A percentile compares a stretch with the other conserved stretches of the same genome.
These are phyloP conservation scores for Scaptodrosophila lebanonensis DNA, from an alignment of 1,140 invertebrate species.

Conservation along the genomic window DNA sequence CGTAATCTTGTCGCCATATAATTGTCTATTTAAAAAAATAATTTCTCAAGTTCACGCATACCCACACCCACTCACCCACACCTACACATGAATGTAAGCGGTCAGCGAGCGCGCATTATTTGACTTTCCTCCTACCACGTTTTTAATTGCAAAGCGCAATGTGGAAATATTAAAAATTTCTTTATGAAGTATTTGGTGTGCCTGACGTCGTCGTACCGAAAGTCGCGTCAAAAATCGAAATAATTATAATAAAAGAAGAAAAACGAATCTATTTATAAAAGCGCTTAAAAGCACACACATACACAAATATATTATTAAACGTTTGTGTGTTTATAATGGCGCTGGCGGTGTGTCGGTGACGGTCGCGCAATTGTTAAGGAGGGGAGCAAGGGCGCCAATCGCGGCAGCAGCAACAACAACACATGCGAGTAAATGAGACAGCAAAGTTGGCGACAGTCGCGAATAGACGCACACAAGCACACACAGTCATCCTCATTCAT, in stretches of 20 bases:
- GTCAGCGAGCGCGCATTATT: no score
- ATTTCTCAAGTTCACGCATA: no score
- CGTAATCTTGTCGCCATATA: no score
- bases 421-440: slow-evolving; percentile 43
- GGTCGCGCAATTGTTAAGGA: slow-evolving; percentile 3
- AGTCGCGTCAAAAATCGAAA: slow-evolving; percentile 53
- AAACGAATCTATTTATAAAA: slow-evolving; percentile 70
- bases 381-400: slow-evolving; percentile 7
- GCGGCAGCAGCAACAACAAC: slow-evolving; percentile 52
- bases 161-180: not conserved
- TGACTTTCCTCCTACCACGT: no score
- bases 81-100: not conserved
- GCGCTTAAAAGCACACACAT: slow-evolving; percentile 53
- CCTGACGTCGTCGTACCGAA: not conserved
- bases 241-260: slow-evolving; percentile 64
- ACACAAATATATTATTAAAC: slow-evolving; percentile 28
- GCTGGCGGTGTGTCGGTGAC: slow-evolving; percentile 28
- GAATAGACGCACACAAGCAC: slow-evolving; percentile 41
- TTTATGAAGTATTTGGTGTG: not conserved
- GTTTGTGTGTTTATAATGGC: no score
- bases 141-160: not conserved
- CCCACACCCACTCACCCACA: not conserved
- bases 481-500: not conserved
- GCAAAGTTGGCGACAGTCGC: slow-evolving; percentile 42
- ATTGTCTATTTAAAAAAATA: no score